These are phyloP conservation scores for Drosophila meridionalis DNA, from an alignment of 2,888 invertebrate species.

Conservation along the genomic window DNA sequence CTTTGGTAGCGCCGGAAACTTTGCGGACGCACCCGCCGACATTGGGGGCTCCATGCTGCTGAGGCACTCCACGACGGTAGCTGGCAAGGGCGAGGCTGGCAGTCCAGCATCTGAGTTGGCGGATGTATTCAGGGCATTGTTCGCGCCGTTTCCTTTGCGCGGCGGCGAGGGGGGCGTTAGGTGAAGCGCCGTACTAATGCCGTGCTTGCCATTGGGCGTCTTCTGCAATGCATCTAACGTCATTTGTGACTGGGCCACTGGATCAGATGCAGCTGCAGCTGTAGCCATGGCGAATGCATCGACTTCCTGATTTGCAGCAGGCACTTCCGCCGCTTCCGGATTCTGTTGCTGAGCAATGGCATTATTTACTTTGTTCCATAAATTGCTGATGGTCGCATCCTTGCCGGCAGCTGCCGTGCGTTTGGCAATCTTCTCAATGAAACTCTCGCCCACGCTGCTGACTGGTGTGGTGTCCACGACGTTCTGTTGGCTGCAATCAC, in stretches of 20 bases:
- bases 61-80: conserved; percentile 53
- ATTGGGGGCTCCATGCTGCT: conserved; percentile 56
- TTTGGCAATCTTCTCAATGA: conserved; percentile 83
- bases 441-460: conserved; percentile 68
- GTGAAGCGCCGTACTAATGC: conserved; percentile 29
- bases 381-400: conserved; percentile 71
- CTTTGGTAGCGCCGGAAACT: conserved; percentile 67
- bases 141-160: conserved; percentile 44
- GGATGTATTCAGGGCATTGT: conserved; percentile 29
- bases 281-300: conserved; percentile 6
- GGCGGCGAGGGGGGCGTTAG: conserved; percentile 57
- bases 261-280: conserved; percentile 2
- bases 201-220: conserved; percentile 67
- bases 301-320: conserved; percentile 45
- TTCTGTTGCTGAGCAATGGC: conserved; percentile 63
- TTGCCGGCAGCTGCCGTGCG: conserved; percentile 71
- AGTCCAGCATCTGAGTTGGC: conserved; percentile 28
- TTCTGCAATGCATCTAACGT: conserved; percentile 26
- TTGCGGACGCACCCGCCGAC: conserved; percentile 35
- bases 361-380: conserved; percentile 82
- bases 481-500: conserved; percentile 48
- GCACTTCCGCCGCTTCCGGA: conserved; percentile 60
- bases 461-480: conserved; percentile 40
- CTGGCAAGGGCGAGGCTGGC: conserved; percentile 25
- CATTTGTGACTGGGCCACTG: background rate